Conservation (phyloP, 2,113 vertebrate species). For the Aptenodytes forsteri region DNA sequence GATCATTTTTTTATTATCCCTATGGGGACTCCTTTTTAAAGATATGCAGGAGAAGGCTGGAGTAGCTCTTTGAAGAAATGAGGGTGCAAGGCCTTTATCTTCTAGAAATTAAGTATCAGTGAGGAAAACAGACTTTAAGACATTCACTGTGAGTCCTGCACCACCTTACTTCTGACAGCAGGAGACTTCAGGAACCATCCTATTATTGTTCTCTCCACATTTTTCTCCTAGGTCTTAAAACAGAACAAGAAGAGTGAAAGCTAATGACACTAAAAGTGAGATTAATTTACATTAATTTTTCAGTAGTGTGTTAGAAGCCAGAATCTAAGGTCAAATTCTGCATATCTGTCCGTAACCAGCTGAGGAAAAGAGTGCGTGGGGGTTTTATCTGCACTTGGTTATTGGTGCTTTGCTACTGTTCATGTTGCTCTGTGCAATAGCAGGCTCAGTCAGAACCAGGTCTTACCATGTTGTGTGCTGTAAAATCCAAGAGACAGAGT, state of each 20-base stretch:
- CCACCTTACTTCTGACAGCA: not conserved
- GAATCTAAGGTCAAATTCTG: not conserved
- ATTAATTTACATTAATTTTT: not conserved
- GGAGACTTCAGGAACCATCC: not conserved
- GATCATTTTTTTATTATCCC: not conserved
- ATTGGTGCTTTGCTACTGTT: not conserved
- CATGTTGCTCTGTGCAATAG: not conserved
- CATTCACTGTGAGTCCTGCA: not conserved
- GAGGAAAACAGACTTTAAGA: not conserved
- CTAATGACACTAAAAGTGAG: not conserved
- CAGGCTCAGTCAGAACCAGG: not conserved
- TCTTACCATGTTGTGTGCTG: not conserved
- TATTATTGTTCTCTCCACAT: not conserved
- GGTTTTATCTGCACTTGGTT: not conserved
- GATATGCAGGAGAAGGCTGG: not conserved
- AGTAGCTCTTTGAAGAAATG: not conserved
- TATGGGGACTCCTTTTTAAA: not conserved
- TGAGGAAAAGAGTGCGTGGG: not conserved
- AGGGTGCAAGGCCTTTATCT: not conserved
- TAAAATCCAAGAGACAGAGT: not conserved
- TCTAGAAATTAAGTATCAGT: not conserved
- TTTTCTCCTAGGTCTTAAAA: not conserved
- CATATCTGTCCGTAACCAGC: not conserved
- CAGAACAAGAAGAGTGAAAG: not conserved
- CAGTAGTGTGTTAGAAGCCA: not conserved